Base-by-base conservation (phyloP, 2,113 vertebrate genomes). In the Athene cunicularia region DNA sequence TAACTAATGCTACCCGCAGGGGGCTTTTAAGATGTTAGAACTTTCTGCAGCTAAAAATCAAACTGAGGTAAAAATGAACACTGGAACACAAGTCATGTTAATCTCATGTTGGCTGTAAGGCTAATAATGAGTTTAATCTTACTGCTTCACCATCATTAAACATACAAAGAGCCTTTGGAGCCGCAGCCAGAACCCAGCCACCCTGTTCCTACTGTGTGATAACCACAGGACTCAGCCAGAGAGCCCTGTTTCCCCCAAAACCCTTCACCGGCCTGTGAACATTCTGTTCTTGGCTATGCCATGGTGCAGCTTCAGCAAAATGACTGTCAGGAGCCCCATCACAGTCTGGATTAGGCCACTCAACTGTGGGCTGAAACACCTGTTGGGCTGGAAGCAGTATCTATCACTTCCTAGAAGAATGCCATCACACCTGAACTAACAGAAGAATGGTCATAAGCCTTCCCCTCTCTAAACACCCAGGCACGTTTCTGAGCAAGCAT, bases 401-500 rank as follows among this genome's bases (percentile, higher is more conserved):
- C 45, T 22, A 8, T n/a, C 28, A 23, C 27, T 80, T 85, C 58
- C 45, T 35, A 72, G 33, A 84, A 14, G 35, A 80, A 84, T 12
- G 39, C 6, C 56, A 80, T 50, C 68, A 56, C 7, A 28, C 10
- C 32, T 35, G 52, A 88, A 33, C 67, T 37, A n/a, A 56, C 8
- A 60, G 56, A 23, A 76, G 80, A 88, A 81, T 6, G 3, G 15
- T 19, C 28, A 37, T 9, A 75, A 71, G 24, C 39, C 68, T 59
- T 66, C 28, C 33, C 24, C 41, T 52, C 55, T 27, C 41, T 72
- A 30, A 75, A 62, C 35, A 75, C 7, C 9, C 17, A 0, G 27
- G 7, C 2, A 0, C 27, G 41, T 47, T 82, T 62, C 41, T 27
- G 22, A 68, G 32, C 1, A 2, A 74, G 27, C 0, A 0, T 14